phyloP scores from a whole-genome alignment of 2,888 invertebrate species.

The Latrodectus elegans region DNA sequence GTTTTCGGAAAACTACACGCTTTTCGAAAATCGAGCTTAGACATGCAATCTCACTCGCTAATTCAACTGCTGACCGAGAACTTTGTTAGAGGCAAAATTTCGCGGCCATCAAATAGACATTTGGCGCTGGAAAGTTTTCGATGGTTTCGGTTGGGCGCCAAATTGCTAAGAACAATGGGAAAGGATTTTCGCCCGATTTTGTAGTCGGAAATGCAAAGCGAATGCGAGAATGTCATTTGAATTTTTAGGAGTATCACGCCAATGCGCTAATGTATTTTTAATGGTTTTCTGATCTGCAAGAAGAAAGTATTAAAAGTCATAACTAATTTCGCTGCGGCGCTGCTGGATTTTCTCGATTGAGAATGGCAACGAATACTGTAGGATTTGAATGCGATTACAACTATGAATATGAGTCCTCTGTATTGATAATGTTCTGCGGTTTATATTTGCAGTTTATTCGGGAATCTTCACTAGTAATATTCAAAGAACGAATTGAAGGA shows the following conservation, averaged over 20 bases:
- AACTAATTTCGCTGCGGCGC: too few species aligned
- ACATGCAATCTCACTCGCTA: not conserved
- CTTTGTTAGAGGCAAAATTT: not conserved
- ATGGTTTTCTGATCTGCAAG: conserved; percentile 30
- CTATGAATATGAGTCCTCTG: too few species aligned
- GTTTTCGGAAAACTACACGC: not conserved
- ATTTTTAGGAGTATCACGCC: conserved; percentile 17
- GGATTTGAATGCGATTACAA: too few species aligned
- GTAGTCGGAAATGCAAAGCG: not conserved
- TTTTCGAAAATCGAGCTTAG: not conserved
- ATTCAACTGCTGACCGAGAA: not conserved
- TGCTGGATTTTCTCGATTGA: too few species aligned
- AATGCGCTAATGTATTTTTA: conserved; percentile 38
- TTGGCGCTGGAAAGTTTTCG: not conserved
- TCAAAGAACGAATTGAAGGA: too few species aligned
- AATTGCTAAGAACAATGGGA: not conserved
- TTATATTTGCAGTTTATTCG: too few species aligned
- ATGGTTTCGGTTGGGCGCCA: not conserved
- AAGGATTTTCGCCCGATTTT: conserved; percentile 3
- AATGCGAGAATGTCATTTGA: conserved; percentile 23
- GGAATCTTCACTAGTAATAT: too few species aligned
- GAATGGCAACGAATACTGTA: too few species aligned
- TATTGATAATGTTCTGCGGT: too few species aligned
- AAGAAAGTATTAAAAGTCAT: not conserved
- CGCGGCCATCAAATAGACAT: not conserved